These are phyloP conservation scores for Pseudopipra pipra DNA, from an alignment of 2,113 vertebrate genomes.

Conservation along the genomic window DNA sequence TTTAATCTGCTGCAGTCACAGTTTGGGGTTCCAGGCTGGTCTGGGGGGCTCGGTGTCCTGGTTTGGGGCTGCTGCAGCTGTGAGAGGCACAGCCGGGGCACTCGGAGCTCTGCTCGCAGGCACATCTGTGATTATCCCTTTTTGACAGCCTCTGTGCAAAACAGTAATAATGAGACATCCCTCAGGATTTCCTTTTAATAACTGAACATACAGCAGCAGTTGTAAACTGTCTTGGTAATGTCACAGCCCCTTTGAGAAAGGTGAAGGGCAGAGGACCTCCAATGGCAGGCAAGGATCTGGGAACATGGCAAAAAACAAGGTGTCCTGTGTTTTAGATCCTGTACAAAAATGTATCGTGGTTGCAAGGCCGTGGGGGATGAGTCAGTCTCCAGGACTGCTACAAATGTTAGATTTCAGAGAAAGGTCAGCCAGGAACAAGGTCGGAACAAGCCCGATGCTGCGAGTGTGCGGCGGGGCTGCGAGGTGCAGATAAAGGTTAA, in stretches of 20 bases:
- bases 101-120: background rate
- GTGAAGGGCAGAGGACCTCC: background rate
- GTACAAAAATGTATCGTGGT: background rate
- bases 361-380: background rate
- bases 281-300: background rate
- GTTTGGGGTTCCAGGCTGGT: background rate
- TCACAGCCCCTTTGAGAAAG: constrained; percentile 8
- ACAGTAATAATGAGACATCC: background rate
- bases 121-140: background rate
- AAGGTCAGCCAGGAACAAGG: constrained; percentile 33
- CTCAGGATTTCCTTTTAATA: constrained; percentile 9
- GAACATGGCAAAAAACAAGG: background rate
- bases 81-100: fast-evolving
- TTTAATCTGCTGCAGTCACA: background rate
- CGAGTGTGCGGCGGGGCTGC: background rate
- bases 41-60: background rate
- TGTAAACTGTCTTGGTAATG: constrained; percentile 35
- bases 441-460: background rate
- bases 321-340: background rate
- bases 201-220: background rate
- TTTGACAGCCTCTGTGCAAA: background rate
- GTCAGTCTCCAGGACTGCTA: constrained; percentile 44
- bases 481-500: constrained; percentile 45
- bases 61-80: fast-evolving
- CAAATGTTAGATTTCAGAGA: constrained; percentile 30